phyloP scores from a whole-genome alignment of 2,888 invertebrate genomes.

The Tetanocera ferruginea region DNA sequence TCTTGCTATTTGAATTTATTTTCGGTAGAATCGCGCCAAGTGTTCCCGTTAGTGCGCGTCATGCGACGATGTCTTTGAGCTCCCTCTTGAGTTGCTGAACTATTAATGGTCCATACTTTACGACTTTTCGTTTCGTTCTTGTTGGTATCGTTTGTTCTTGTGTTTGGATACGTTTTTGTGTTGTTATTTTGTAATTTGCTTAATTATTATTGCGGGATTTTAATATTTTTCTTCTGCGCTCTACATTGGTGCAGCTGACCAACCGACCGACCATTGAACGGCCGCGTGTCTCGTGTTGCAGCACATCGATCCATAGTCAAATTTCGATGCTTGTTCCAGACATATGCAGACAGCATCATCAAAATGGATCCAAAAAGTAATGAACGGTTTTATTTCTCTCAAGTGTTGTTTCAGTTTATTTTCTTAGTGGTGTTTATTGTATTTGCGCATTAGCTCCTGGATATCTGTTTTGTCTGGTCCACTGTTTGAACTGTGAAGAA shows the following conservation, averaged over 20 bases:
- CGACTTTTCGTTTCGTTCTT: conserved; percentile 51
- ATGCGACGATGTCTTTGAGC: conserved; percentile 5
- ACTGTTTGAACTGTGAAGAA: conserved; percentile 7
- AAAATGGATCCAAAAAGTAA: conserved; percentile 69
- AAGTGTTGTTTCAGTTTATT: conserved; percentile 48
- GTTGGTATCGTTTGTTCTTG: conserved; percentile 29
- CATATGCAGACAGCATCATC: conserved; percentile 41
- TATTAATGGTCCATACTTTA: conserved; percentile 55
- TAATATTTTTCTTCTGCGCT: conserved; percentile 30
- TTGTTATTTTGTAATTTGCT: conserved; percentile 35
- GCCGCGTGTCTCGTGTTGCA: conserved; percentile 4
- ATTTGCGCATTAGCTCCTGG: conserved; percentile 50
- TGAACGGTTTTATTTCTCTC: conserved; percentile 14
- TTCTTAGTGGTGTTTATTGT: conserved; percentile 38
- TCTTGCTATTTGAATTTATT: not conserved
- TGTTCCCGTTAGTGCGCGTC: conserved; percentile 9
- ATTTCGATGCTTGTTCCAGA: conserved; percentile 40
- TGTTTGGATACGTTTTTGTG: conserved; percentile 34
- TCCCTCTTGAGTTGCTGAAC: conserved; percentile 44
- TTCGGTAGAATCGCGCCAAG: not conserved
- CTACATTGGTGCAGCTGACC: conserved; percentile 36
- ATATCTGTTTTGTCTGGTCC: conserved; percentile 62
- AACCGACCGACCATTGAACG: not conserved
- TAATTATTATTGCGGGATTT: conserved; percentile 36
- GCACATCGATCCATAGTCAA: not conserved